Base-by-base conservation (phyloP, 1,140 invertebrate genomes). In the Drosophila rhopaloa region DNA sequence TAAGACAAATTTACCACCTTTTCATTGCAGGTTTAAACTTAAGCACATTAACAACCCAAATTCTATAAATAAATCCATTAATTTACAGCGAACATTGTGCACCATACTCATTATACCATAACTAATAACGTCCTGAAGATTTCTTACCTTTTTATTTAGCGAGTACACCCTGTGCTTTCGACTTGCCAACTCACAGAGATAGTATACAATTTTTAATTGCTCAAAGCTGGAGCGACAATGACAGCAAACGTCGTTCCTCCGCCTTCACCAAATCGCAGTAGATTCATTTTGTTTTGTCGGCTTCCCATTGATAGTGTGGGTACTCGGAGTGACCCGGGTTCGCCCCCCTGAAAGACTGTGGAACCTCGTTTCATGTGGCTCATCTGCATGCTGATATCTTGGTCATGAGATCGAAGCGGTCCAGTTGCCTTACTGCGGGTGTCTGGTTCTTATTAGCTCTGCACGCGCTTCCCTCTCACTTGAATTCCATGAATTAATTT, bases 401-500 rank as follows among this genome's bases (percentile, higher is more conserved):
- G 72, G 67, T 83, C 80, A 88, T 86, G 73, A 48, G 66, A 65
- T 74, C 53, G 61, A 56, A 88, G 62, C 62, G 79, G 57, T 53
- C 72, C 80, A 82, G 65, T 82, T 79, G 70, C 66, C 67, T 61
- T 65, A 76, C 75, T 62, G 62, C 84, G 84, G 84, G 85, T 90
- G 84, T 89, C 84, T 89, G 84, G 79, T 89, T 89, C 84, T 90
- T 89, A 89, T 89, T 89, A 89, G 70, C 76, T 83, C 47, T 81
- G 79, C 79, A 79, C 74, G 79, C 79, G 71, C 47, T 68, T 71
- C 54, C 65, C 68, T 35, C 72, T 14, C 54, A 57, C 44, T 81
- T 61, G 79, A 90, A 83, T 90, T 90, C 86, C 86, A 75, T 90
- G 86, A 90, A 91, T 90, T 90, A 90, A 90, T 90, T 90, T 90